Percentiles rank a stretch among this genome's conserved stretches.
These are phyloP conservation scores for Protophormia terraenovae DNA, from an alignment of 2,888 invertebrate genomes.

Conservation along the genomic window DNA sequence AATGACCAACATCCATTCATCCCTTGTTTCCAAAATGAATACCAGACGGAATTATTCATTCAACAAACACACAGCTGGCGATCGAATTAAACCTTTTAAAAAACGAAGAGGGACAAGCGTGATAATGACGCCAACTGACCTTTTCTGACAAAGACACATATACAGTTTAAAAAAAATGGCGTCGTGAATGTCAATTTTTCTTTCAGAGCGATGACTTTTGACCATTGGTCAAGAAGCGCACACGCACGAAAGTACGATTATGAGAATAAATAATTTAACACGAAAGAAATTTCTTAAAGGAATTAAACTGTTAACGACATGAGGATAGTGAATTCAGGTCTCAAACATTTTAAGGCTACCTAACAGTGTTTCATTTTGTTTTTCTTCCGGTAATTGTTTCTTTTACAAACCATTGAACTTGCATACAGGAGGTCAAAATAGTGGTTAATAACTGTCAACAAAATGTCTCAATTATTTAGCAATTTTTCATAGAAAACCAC, in stretches of 20 bases:
- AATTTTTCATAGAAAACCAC: conserved; percentile 75
- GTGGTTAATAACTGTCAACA: conserved; percentile 79
- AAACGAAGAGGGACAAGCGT: conserved; percentile 72
- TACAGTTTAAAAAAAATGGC: conserved; percentile 75
- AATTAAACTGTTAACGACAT: conserved; percentile 60
- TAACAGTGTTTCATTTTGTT: conserved; percentile 1
- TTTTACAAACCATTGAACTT: conserved; percentile 69
- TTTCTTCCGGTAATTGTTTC: conserved; percentile 45
- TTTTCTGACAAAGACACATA: conserved; percentile 25
- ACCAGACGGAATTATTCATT: neutral
- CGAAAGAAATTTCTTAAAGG: conserved; percentile 52
- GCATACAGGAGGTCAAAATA: conserved; percentile 70
- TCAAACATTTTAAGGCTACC: neutral
- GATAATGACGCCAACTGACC: conserved; percentile 80
- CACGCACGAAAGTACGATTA: conserved; percentile 59
- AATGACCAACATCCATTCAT: conserved; percentile 47
- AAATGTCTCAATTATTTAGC: conserved; percentile 80
- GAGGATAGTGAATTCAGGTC: neutral
- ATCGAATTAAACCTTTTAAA: conserved; percentile 27
- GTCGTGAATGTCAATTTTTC: conserved; percentile 50
- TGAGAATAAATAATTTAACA: neutral
- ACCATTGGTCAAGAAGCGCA: conserved; percentile 77
- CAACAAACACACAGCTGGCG: conserved; percentile 56
- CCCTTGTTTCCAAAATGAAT: conserved; percentile 45
- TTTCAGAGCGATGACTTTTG: conserved; percentile 76